Base-by-base conservation (phyloP, 2,113 vertebrate genomes). In the Mesembrinibis cayennensis region DNA sequence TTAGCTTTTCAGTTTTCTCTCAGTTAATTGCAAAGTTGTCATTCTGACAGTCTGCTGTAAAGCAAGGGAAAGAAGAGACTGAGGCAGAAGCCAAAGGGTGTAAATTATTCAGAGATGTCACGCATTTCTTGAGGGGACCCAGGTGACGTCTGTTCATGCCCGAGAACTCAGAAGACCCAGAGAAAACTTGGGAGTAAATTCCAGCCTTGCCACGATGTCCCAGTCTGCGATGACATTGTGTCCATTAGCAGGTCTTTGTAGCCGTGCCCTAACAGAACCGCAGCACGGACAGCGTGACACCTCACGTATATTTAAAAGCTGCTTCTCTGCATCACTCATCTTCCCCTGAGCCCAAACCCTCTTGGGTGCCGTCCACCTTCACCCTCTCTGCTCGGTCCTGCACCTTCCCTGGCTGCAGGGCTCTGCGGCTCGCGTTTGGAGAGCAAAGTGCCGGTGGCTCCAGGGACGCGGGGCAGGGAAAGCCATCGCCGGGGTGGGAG, bases 211-310 rank as follows among this genome's bases (percentile, higher is more conserved):
- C 16, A 4, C 17, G 79, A 3, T 3, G 7, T 16, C 26, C 29
- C 44, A 3, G 1, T 14, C 5, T 0, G 16, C n/a, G 88, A 2
- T 44, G 78, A 25, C 3, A 0, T 7, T 22, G 9, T 10, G 88
- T 34, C 58, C 85, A 16, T 66, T 4, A 34, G 42, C 50, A 21
- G 52, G 32, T 66, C 14, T 3, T 47, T 11, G 45, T 26, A 2
- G 47, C 80, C 2, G 27, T 30, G 82, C n/a, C 89, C 25, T 3
- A 8, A 2, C 49, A 15, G 90, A 22, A 25, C 0, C 14, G 27
- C 58, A 10, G 17, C 62, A 5, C 5, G 2, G 29, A 14, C 45
- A 13, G 2, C 1, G 3, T 11, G 32, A 11, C n/a, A 3, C 7
- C 42, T 36, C 8, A 0, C 4, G 23, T 1, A 0, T 5, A 9